Evolutionary conservation across 2,888 invertebrate species (phyloP).

Genomic region (Oscheius myriophilus): DNA sequence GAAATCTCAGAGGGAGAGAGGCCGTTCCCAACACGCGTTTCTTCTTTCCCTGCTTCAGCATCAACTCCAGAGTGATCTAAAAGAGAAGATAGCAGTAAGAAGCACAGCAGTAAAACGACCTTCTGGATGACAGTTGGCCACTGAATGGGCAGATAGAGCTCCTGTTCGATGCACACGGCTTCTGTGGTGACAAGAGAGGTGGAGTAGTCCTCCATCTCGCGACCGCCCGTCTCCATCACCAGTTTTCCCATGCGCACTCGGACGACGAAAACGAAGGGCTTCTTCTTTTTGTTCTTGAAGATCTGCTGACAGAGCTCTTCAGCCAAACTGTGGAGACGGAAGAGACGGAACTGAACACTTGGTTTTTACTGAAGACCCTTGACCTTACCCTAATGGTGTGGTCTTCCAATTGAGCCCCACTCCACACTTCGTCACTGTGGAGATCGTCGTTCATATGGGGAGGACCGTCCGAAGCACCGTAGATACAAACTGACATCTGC

Average conservation of each 20-base stretch:
- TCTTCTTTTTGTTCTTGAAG: conserved; percentile 35
- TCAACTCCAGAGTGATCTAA: conserved; percentile 47
- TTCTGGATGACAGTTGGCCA: conserved; percentile 63
- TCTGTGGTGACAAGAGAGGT: conserved; percentile 20
- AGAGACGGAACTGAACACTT: conserved; percentile 48
- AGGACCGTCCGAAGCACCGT: conserved; percentile 51
- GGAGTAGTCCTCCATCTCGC: conserved; percentile 21
- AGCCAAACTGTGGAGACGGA: conserved; percentile 49
- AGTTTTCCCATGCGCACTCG: conserved; percentile 37
- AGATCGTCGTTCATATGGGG: conserved; percentile 47
- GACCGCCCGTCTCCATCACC: conserved; percentile 40
- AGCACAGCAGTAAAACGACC: conserved; percentile 6
- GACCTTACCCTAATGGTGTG: conserved; percentile 42
- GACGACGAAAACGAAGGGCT: conserved; percentile 15
- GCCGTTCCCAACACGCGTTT: conserved; percentile 39
- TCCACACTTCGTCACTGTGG: conserved; percentile 55
- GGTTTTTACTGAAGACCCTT: neutral
- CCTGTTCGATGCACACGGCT: conserved; percentile 50
- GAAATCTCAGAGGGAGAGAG: conserved; percentile 41
- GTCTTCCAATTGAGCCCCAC: conserved; percentile 52
- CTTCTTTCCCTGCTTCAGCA: conserved; percentile 38
- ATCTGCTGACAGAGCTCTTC: conserved; percentile 37
- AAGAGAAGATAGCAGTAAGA: conserved; percentile 37
- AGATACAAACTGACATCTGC: conserved; percentile 49
- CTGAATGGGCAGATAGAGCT: conserved; percentile 58